Conservation (phyloP, 1,140 invertebrate species). For the Drosophila teissieri region DNA sequence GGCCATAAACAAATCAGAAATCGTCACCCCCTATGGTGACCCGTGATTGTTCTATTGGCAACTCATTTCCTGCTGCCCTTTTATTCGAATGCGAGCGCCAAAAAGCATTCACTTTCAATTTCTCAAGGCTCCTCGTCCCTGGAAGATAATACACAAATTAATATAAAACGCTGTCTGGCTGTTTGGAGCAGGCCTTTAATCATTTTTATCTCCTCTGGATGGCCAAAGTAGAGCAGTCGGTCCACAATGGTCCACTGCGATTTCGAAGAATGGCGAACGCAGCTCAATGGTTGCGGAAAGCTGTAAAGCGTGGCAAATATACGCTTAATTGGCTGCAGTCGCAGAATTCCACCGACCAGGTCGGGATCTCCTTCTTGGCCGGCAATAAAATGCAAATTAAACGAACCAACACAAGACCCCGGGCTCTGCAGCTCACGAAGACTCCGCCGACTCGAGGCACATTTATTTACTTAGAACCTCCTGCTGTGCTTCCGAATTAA, state of each 20-base stretch:
- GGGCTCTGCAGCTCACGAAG: background rate
- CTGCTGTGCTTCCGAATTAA: conserved; percentile 85
- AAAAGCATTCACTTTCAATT: conserved; percentile 78
- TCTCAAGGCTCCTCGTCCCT: conserved; percentile 50
- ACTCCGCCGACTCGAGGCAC: conserved; percentile 50
- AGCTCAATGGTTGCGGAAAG: conserved; percentile 41
- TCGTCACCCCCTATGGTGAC: conserved; percentile 75
- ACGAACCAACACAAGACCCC: conserved; percentile 47
- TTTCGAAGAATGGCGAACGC: background rate
- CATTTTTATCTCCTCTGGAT: conserved; percentile 68
- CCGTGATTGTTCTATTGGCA: conserved; percentile 79
- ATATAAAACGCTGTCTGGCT: conserved; percentile 66
- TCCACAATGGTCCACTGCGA: no score
- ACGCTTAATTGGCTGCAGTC: conserved; percentile 80
- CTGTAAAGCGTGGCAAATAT: conserved; percentile 84
- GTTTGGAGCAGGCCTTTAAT: conserved; percentile 64
- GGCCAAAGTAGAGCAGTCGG: conserved; percentile 66
- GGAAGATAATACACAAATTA: conserved; percentile 69
- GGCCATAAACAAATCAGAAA: conserved; percentile 36
- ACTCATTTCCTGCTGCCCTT: conserved; percentile 66
- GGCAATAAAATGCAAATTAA: conserved; percentile 85
- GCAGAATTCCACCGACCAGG: conserved; percentile 9
- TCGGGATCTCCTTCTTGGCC: conserved; percentile 2
- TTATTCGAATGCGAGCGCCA: conserved; percentile 31
- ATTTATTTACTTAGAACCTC: conserved; percentile 85